Conservation (phyloP, 2,113 vertebrate genomes). For the Neomonachus schauinslandi region DNA sequence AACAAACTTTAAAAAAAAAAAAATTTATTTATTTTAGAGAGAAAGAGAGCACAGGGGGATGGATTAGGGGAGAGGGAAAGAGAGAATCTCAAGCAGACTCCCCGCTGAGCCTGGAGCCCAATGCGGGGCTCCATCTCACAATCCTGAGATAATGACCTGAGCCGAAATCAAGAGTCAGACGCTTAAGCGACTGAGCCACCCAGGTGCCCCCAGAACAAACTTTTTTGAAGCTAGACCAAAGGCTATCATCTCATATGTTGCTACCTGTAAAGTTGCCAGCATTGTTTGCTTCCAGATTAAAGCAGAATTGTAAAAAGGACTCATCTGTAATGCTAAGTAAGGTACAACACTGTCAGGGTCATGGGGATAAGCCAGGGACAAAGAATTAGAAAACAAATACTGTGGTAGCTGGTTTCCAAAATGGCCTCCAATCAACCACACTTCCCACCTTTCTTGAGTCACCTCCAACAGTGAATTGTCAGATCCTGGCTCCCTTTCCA, state of each 20-base stretch:
- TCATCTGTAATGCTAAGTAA: not conserved
- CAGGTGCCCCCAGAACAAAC: not conserved
- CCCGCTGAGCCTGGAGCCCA: not conserved
- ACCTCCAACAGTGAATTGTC: not conserved
- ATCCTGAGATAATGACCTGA: not conserved
- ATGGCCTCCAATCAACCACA: not conserved
- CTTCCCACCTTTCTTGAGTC: not conserved
- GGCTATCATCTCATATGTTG: not conserved
- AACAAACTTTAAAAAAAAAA: not conserved
- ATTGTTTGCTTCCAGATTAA: constrained; percentile 5
- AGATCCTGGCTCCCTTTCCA: not conserved
- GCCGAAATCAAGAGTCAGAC: not conserved
- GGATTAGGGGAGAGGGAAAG: not conserved
- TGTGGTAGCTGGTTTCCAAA: not conserved
- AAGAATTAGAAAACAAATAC: not conserved
- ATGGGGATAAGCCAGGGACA: not conserved
- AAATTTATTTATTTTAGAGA: too few relatives aligned
- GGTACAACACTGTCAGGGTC: not conserved
- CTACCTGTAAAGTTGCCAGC: not conserved
- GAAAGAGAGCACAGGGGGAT: too few relatives aligned
- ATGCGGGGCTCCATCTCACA: not conserved
- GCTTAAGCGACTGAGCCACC: not conserved
- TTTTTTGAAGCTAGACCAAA: constrained; percentile 29
- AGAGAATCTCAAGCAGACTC: not conserved
- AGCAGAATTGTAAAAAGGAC: constrained; percentile 17